Percentiles rank a stretch among this genome's conserved stretches.
phyloP scores from a whole-genome alignment of 2,888 invertebrate genomes.

The Zhuqinia jingwanae region DNA sequence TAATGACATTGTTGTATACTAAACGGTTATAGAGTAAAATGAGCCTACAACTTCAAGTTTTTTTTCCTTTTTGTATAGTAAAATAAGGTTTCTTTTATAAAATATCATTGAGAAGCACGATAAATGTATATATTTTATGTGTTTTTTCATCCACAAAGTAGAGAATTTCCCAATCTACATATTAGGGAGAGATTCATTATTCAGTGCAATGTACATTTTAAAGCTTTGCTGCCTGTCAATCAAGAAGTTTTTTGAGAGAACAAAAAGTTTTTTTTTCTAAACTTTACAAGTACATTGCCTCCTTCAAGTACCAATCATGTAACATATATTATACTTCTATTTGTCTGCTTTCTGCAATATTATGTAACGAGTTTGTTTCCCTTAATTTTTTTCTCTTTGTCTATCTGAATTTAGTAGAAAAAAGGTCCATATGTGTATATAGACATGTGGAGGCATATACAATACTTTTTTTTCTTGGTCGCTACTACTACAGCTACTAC shows the following conservation, averaged over 20 bases:
- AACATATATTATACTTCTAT: background rate
- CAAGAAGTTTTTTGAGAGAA: conserved; percentile 1
- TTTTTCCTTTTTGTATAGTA: background rate
- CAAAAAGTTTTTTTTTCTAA: no score
- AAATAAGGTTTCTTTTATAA: background rate
- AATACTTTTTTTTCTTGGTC: conserved; percentile 17
- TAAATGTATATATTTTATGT: background rate
- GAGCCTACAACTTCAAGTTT: background rate
- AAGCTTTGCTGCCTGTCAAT: conserved; percentile 50
- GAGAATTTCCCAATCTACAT: conserved; percentile 26
- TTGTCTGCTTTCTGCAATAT: background rate
- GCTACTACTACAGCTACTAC: no score
- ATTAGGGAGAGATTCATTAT: conserved; percentile 23
- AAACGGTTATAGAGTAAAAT: background rate
- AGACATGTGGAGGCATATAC: no score
- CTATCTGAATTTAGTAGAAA: background rate
- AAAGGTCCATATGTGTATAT: no score
- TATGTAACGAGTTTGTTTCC: conserved; percentile 52
- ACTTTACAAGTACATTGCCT: conserved; percentile 58
- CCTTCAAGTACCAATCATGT: conserved; percentile 29
- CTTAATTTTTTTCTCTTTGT: conserved; percentile 36
- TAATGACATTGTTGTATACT: conserved; percentile 56
- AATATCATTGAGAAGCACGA: no score
- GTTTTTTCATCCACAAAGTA: background rate
- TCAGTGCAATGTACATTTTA: conserved; percentile 39